These are phyloP conservation scores for Drosophila meridiana DNA, from an alignment of 2,888 invertebrate genomes.

Conservation along the genomic window DNA sequence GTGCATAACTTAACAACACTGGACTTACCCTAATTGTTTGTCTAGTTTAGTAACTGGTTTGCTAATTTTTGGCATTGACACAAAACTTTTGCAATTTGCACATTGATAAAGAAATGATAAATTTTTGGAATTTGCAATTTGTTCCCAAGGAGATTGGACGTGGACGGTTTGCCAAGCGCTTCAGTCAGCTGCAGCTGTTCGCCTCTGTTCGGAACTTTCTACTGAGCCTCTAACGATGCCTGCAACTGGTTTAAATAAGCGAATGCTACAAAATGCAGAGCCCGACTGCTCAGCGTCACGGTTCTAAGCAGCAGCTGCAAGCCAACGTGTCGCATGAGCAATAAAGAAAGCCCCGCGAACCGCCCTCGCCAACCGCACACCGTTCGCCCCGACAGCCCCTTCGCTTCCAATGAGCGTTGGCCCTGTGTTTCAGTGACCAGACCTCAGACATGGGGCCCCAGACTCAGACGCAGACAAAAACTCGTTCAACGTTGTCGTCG, in stretches of 20 bases:
- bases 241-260: slow-evolving; percentile 78
- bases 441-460: slow-evolving; percentile 28
- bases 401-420: background rate
- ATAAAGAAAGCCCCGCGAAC: slow-evolving; percentile 47
- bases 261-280: slow-evolving; percentile 19
- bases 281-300: slow-evolving; percentile 13
- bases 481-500: slow-evolving; percentile 48
- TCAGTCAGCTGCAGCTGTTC: slow-evolving; percentile 45
- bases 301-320: slow-evolving; percentile 42
- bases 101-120: slow-evolving; percentile 56
- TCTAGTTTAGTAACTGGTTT: slow-evolving; percentile 70
- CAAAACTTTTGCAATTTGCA: slow-evolving; percentile 76
- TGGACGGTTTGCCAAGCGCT: slow-evolving; percentile 20
- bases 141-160: slow-evolving; percentile 6
- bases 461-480: slow-evolving; percentile 49
- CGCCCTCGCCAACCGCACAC: background rate
- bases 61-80: slow-evolving; percentile 84
- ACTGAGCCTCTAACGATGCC: slow-evolving; percentile 72
- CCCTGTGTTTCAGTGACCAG: slow-evolving; percentile 23
- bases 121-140: slow-evolving; percentile 14
- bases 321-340: slow-evolving; percentile 53
- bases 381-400: background rate
- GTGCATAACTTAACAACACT: background rate
- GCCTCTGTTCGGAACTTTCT: slow-evolving; percentile 67
- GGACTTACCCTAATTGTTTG: slow-evolving; percentile 63